These are phyloP conservation scores for Listrodromus nycthemerus DNA, from an alignment of 2,888 invertebrate genomes.

Conservation along the genomic window DNA sequence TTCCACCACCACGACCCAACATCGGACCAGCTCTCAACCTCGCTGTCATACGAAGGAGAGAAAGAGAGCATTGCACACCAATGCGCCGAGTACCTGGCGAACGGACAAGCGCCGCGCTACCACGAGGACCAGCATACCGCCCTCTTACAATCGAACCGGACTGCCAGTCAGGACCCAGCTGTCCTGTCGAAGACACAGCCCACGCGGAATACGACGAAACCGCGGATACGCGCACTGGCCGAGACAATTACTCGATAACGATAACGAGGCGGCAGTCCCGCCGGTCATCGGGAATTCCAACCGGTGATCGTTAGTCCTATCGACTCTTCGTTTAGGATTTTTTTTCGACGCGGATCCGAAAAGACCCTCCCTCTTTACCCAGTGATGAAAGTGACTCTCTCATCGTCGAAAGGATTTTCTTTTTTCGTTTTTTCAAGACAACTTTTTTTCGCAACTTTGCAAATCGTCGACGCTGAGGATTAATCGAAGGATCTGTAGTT, in stretches of 20 bases:
- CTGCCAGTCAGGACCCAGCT: constrained; percentile 79
- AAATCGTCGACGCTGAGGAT: constrained; percentile 23
- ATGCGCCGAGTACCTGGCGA: constrained; percentile 65
- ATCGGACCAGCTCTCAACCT: constrained; percentile 61
- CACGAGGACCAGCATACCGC: constrained; percentile 71
- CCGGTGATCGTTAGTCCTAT: neutral
- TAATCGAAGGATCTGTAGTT: neutral
- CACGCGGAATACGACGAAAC: constrained; percentile 29
- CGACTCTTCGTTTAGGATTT: neutral
- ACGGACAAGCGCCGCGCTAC: constrained; percentile 69
- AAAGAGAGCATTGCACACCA: constrained; percentile 64
- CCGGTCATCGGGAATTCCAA: constrained; percentile 30
- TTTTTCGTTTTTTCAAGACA: neutral
- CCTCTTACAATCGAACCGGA: constrained; percentile 67
- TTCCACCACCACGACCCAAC: constrained; percentile 50
- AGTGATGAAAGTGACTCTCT: constrained; percentile 49
- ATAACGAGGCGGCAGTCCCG: constrained; percentile 45
- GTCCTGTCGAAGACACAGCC: constrained; percentile 73
- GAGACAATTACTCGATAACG: constrained; percentile 33
- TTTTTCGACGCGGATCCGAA: neutral
- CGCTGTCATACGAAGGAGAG: constrained; percentile 48
- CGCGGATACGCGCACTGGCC: constrained; percentile 2
- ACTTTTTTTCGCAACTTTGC: constrained; percentile 19
- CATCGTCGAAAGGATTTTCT: neutral
- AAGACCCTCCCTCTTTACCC: neutral